Base-by-base conservation (phyloP, 2,113 vertebrate species). In the Diphyllodes magnificus region DNA sequence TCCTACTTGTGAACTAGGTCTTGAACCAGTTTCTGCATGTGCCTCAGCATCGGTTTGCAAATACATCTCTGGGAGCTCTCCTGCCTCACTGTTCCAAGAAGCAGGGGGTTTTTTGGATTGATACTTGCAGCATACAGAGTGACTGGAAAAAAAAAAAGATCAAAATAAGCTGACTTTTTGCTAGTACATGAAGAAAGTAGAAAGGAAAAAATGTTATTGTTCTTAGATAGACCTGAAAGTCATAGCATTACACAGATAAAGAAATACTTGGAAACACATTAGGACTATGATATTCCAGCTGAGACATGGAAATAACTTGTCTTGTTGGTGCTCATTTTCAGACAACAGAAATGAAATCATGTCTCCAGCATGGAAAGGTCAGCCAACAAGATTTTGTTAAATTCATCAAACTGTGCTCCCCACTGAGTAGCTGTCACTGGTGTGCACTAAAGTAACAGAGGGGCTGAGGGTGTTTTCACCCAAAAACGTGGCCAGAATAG, bases 321-420 rank as follows among this genome's bases (percentile, higher is more conserved):
- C 92, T 70, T 95, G 56, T 93, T 95, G 88, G 76, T 94, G 82
- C 37, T 92, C 76, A 3, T 97, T 96, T 92, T 95, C 94, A 97
- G 96, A 97, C 96, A 96, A 94, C 95, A 96, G 94, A 90, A 88
- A 96, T 97, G 96, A 97, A 97, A 96, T 96, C 96, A 97, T 96
- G 96, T 97, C 95, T 97, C 94, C 80, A 82, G 76, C 28, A 49
- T 0, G 30, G 61, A 96, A 96, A 96, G 96, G 95, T 96, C 96
- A 96, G 93, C 95, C 96, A 96, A 86, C 79, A 86, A 60, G 80
- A 92, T 93, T 92, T 93, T 96, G 93, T 65, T 96, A 96, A 96
- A 96, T 88, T 96, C 96, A 96, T 97, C 95, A 96, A 75, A 93
- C 82, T 30, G 24, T n/a, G 39, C 73, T 96, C 72, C 86, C 90